Percentiles rank a stretch among this genome's conserved stretches.
phyloP scores from a whole-genome alignment of 30 jellyfish, hydroid and myxozoan species.

The Aurelia coerulea region DNA sequence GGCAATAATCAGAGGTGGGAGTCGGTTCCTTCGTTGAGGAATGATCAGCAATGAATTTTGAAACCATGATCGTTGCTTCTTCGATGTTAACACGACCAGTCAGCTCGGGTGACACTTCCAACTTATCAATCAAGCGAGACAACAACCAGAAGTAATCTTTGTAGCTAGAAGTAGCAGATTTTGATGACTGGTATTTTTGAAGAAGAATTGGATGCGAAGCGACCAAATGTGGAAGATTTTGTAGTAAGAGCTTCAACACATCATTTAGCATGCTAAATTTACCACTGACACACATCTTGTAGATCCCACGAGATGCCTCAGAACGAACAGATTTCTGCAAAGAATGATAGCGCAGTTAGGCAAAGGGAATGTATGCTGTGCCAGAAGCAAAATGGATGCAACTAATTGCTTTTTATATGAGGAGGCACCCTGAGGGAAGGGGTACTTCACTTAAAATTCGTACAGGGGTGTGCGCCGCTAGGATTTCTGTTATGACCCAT shows the following conservation, averaged over 20 bases:
- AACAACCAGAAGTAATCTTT: conserved; percentile 95
- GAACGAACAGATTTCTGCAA: conserved; percentile 95
- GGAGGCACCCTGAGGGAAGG: too few relatives aligned
- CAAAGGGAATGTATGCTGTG: too few relatives aligned
- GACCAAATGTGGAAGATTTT: conserved; percentile 73
- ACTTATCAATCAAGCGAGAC: conserved; percentile 87
- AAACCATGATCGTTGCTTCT: conserved; percentile 63
- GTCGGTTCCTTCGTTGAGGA: conserved; percentile 40
- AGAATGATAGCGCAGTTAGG: not conserved
- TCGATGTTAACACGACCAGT: conserved; percentile 65
- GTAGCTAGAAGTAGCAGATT: conserved; percentile 74
- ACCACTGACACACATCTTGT: conserved; percentile 95
- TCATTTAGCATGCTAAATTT: conserved; percentile 52
- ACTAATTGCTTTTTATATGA: too few relatives aligned
- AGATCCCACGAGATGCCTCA: conserved; percentile 99
- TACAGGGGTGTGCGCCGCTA: too few relatives aligned
- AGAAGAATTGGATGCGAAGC: conserved; percentile 47
- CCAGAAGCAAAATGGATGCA: too few relatives aligned
- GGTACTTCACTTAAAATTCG: too few relatives aligned
- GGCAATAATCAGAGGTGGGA: conserved; percentile 83
- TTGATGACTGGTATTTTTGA: conserved; percentile 34
- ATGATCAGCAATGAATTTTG: conserved; percentile 64
- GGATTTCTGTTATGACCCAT: too few relatives aligned
- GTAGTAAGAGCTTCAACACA: conserved; percentile 71
- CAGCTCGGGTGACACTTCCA: conserved; percentile 20